Conservation (phyloP, 30 jellyfish, hydroid and myxozoan genomes). For the Chrysaora quinquecirrha region DNA sequence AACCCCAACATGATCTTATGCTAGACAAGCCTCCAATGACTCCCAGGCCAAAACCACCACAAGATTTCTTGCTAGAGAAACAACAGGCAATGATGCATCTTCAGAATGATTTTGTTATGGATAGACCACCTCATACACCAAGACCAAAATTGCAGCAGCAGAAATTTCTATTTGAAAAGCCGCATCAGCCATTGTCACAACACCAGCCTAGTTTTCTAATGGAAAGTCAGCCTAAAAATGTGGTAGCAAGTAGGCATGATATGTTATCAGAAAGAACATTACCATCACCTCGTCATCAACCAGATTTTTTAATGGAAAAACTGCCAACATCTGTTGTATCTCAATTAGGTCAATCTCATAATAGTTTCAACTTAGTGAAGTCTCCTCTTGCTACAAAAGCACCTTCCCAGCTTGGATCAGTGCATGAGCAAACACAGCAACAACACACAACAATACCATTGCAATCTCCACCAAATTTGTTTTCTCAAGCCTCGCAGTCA, state of each 20-base stretch:
- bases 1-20: conserved; percentile 33
- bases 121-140: not conserved
- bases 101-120: not conserved
- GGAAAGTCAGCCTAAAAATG: not conserved
- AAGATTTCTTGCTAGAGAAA: conserved; percentile 38
- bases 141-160: conserved; percentile 6
- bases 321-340: conserved; percentile 29
- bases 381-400: conserved; percentile 59
- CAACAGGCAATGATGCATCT: conserved; percentile 30
- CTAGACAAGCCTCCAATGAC: conserved; percentile 57
- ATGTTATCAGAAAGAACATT: not conserved
- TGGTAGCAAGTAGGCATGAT: not conserved
- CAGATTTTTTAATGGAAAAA: conserved; percentile 40
- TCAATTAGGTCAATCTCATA: conserved; percentile 29
- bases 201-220: conserved; percentile 10
- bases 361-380: conserved; percentile 49
- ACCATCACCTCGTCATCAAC: conserved; percentile 1
- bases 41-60: conserved; percentile 44
- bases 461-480: conserved; percentile 65
- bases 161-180: conserved; percentile 52
- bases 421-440: conserved; percentile 51
- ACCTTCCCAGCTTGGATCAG: conserved; percentile 22
- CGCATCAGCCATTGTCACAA: conserved; percentile 32
- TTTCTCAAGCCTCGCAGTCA: conserved; percentile 68
- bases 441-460: conserved; percentile 35